Percentiles rank a stretch among this genome's conserved stretches.
These are phyloP conservation scores for Desmophyllum pertusum DNA, from an alignment of 92 coral and sea anemone species.

Conservation along the genomic window DNA sequence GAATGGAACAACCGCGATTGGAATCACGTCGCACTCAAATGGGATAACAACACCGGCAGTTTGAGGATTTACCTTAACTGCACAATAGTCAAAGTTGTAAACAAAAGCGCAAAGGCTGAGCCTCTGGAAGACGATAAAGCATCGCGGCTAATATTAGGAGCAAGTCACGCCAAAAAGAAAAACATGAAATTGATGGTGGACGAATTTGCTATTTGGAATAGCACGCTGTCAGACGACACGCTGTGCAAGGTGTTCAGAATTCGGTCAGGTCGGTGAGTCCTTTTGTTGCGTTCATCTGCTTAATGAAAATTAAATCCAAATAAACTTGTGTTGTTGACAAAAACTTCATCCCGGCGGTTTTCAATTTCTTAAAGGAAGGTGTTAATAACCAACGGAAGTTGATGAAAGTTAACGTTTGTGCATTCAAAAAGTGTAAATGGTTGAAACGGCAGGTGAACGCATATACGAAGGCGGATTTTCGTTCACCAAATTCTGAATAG, in stretches of 20 bases:
- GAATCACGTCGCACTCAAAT: slow-evolving; percentile 82
- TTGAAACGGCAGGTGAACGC: slow-evolving; percentile 5
- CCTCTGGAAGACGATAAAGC: slow-evolving; percentile 20
- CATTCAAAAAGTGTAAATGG: slow-evolving; percentile 3
- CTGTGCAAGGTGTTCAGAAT: slow-evolving; percentile 65
- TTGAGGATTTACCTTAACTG: slow-evolving; percentile 81
- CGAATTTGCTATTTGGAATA: slow-evolving; percentile 93
- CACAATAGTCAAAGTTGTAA: slow-evolving; percentile 28
- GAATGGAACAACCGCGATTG: slow-evolving; percentile 72
- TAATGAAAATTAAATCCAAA: slow-evolving; percentile 27
- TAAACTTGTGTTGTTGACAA: slow-evolving; percentile 9
- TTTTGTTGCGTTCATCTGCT: slow-evolving; percentile 14
- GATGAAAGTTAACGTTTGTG: background rate
- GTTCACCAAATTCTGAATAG: slow-evolving; percentile 4
- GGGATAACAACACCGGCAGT: slow-evolving; percentile 47
- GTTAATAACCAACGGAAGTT: slow-evolving; percentile 20
- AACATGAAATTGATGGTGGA: slow-evolving; percentile 73
- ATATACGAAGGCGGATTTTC: background rate
- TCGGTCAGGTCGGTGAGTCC: slow-evolving; percentile 69
- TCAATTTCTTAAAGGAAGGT: slow-evolving; percentile 1
- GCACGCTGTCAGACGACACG: slow-evolving; percentile 43
- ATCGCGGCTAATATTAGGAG: slow-evolving; percentile 76
- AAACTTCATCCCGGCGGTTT: background rate
- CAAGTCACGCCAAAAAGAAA: slow-evolving; percentile 81
- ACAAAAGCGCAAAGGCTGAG: background rate